Percentiles rank a stretch among this genome's conserved stretches.
Evolutionary conservation across 1,140 invertebrate genomes (phyloP).

Genomic region (Mycetomoellerius zeteki): DNA sequence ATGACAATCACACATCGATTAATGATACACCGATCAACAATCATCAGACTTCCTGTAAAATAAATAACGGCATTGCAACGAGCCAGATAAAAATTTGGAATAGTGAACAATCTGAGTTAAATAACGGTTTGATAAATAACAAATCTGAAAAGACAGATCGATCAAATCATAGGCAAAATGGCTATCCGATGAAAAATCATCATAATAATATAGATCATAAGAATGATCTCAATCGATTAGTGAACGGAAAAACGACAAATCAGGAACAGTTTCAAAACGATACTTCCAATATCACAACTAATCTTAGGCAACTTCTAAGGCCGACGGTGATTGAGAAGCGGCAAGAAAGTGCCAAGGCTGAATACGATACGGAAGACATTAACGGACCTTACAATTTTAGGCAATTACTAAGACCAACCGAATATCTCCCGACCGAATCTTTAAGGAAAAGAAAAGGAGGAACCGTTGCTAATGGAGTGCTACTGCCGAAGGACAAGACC

Average conservation of each 20-base stretch:
- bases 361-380: constrained; percentile 87
- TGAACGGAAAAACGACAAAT: constrained; percentile 42
- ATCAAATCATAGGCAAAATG: constrained; percentile 50
- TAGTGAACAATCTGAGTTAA: constrained; percentile 29
- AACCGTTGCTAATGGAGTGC: constrained; percentile 69
- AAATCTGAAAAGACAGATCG: constrained; percentile 22
- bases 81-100: constrained; percentile 24
- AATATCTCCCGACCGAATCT: constrained; percentile 91
- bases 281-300: constrained; percentile 83
- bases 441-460: constrained; percentile 90
- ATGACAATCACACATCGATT: constrained; percentile 24
- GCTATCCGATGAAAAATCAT: constrained; percentile 29
- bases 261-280: constrained; percentile 49
- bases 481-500: constrained; percentile 72
- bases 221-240: constrained; percentile 51
- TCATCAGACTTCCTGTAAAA: background rate
- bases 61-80: background rate
- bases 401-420: constrained; percentile 90
- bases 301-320: constrained; percentile 86
- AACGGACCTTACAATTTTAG: constrained; percentile 91
- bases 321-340: constrained; percentile 86
- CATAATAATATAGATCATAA: constrained; percentile 13
- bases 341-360: constrained; percentile 71
- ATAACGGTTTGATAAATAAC: constrained; percentile 6
- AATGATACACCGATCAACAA: constrained; percentile 44